A percentile compares a stretch with the other conserved stretches of the same genome.
phyloP scores from a whole-genome alignment of 1,140 invertebrate genomes.

The Holcopasites calliopsidis region DNA sequence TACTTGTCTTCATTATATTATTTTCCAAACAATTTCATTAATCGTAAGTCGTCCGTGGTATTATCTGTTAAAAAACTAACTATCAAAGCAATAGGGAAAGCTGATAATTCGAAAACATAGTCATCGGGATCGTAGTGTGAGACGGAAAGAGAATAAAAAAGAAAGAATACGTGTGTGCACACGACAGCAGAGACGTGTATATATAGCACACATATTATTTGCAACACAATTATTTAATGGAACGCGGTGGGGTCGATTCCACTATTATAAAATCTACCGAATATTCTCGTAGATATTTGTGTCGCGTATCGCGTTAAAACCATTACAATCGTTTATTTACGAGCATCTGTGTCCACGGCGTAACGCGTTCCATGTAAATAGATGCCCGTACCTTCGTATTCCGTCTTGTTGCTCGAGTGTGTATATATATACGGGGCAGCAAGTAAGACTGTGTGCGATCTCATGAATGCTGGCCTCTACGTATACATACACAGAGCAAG shows the following conservation, averaged over 20 bases:
- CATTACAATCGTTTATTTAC: constrained; percentile 39
- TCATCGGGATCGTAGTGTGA: constrained; percentile 8
- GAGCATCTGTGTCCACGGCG: constrained; percentile 14
- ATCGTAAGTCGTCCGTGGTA: neutral
- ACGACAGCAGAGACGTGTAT: too few species aligned
- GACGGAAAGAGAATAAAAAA: neutral
- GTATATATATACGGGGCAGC: neutral
- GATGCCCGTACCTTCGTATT: constrained; percentile 30
- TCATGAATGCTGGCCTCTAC: constrained; percentile 30
- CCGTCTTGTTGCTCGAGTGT: constrained; percentile 18
- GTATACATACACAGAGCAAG: neutral
- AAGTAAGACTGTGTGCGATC: constrained; percentile 12
- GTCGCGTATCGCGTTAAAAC: constrained; percentile 8
- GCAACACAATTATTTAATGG: constrained; percentile 15
- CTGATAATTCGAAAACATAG: constrained; percentile 35
- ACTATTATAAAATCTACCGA: neutral
- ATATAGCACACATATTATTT: neutral
- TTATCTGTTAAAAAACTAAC: constrained; percentile 35
- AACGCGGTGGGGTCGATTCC: neutral
- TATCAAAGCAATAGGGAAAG: constrained; percentile 29
- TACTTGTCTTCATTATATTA: neutral
- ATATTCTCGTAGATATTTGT: constrained; percentile 11
- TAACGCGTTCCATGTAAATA: constrained; percentile 37
- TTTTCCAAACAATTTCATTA: neutral
- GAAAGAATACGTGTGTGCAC: neutral